Conservation (phyloP, 2,113 vertebrate genomes). For the Sciurus niger region DNA sequence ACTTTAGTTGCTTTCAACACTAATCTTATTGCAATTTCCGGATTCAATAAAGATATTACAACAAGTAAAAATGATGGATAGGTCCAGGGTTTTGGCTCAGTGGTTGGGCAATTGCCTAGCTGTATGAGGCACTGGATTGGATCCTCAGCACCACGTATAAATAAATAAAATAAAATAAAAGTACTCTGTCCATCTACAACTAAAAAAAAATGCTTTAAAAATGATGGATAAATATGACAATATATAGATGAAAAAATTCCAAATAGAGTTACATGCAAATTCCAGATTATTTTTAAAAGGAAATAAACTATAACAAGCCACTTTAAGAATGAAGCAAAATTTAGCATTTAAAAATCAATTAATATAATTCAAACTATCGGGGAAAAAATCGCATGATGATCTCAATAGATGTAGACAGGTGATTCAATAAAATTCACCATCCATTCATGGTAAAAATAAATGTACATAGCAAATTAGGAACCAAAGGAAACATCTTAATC, state of each 20-base stretch:
- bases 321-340: constrained; percentile 19
- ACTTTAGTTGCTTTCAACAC: not conserved
- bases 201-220: no score
- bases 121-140: no score
- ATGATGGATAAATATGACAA: not conserved
- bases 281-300: constrained; percentile 31
- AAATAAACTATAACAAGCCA: not conserved
- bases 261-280: constrained; percentile 8
- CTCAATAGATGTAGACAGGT: not conserved
- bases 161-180: no score
- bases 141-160: no score
- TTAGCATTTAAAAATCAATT: constrained; percentile 48
- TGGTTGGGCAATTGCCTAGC: no score
- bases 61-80: constrained; percentile 22
- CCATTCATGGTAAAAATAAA: not conserved
- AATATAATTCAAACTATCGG: constrained; percentile 19
- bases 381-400: not conserved
- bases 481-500: not conserved
- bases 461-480: not conserved
- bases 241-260: constrained; percentile 52
- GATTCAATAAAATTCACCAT: not conserved
- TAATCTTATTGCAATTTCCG: not conserved
- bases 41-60: not conserved
- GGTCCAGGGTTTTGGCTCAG: no score
- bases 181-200: no score